These are phyloP conservation scores for Acipenser transmontanus DNA, from an alignment of 2,797 vertebrate genomes.

Conservation along the genomic window DNA sequence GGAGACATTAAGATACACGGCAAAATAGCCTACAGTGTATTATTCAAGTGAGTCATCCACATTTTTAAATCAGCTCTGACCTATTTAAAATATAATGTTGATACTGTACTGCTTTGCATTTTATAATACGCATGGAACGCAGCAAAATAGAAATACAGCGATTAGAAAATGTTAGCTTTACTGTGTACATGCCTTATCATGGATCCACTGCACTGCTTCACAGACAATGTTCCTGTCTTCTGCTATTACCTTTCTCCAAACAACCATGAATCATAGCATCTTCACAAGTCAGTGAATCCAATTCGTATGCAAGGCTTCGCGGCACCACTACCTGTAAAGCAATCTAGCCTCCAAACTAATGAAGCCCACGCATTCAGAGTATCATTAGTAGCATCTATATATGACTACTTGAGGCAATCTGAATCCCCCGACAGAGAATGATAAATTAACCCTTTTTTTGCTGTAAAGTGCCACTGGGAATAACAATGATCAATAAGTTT, in stretches of 20 bases:
- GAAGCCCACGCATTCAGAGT: slow-evolving; percentile 15
- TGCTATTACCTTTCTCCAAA: background rate
- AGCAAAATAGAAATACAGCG: too few relatives aligned
- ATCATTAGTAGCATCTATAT: slow-evolving; percentile 21
- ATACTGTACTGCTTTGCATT: too few relatives aligned
- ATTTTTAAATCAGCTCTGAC: too few relatives aligned
- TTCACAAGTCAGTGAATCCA: background rate
- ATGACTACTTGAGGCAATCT: slow-evolving; percentile 23
- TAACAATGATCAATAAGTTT: background rate
- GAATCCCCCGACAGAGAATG: slow-evolving; percentile 18
- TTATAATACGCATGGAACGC: too few relatives aligned
- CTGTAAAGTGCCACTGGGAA: slow-evolving; percentile 8
- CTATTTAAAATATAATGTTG: too few relatives aligned
- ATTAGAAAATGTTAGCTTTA: too few relatives aligned
- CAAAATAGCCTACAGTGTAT: too few relatives aligned
- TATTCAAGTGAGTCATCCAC: too few relatives aligned
- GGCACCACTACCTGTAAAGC: slow-evolving; percentile 11
- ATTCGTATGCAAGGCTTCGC: slow-evolving; percentile 2
- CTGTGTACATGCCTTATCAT: too few relatives aligned
- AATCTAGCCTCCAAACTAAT: slow-evolving; percentile 16
- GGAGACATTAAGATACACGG: too few relatives aligned
- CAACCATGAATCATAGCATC: background rate
- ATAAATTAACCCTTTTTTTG: slow-evolving; percentile 26
- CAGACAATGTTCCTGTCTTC: background rate
- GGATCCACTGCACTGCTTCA: too few relatives aligned